Base-by-base conservation (phyloP, 2,797 vertebrate genomes). In the Mormyrus proboscirostris region DNA sequence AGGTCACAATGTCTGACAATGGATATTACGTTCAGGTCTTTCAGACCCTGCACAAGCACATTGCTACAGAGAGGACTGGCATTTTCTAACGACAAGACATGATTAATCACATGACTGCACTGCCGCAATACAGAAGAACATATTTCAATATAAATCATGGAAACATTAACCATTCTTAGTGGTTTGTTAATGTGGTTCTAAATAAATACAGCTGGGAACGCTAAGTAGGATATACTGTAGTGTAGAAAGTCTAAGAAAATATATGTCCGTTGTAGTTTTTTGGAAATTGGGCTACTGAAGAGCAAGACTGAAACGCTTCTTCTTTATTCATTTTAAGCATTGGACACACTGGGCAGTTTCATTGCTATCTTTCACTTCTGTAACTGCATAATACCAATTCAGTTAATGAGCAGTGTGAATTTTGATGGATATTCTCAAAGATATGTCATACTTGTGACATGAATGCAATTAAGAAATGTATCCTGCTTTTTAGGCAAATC, bases 401-500 rank as follows among this genome's bases (percentile, higher is more conserved):
- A 89, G 59, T 73, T 95, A 94, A 95, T 93, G 93, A 94, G 93
- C 90, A 33, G 47, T 90, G 85, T 76, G 88, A 89, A 91, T 90
- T 90, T 51, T 14, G 19, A 86, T 87, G 88, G 82, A 88, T 86
- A 41, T 88, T 86, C 89, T 49, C 53, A 14, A 88, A 88, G 89
- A 89, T 84, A 44, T 89, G 29, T 25, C 29, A 57, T 90, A 90
- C 92, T 94, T 93, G 93, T 91, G 16, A 92, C 94, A 93, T 92
- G 92, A 91, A 91, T 9, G 89, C 92, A 92, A 95, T 95, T 93
- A 93, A 91, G 90, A 14, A 73, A 89, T 87, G 84, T 88, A 91
- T 92, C 93, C 89, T 89, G 88, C 89, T 92, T 93, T 93, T 95
- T 95, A 93, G 93, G 94, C 94, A 93, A 92, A 3, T 33, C 1